Conservation (phyloP, 2,888 invertebrate genomes). For the Micropterix aruncella region DNA sequence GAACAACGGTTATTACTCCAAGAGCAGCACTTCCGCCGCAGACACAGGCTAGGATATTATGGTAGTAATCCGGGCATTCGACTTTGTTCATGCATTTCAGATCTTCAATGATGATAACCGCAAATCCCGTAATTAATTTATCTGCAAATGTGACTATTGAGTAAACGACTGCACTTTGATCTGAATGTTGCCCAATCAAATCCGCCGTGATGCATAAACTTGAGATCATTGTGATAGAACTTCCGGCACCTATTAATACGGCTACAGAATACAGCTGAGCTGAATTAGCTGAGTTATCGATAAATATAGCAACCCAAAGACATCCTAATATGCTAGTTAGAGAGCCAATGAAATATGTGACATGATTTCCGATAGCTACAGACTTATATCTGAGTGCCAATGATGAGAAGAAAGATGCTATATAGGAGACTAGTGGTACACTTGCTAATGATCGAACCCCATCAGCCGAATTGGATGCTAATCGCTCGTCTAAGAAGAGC, state of each 20-base stretch:
- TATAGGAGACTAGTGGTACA: constrained; percentile 58
- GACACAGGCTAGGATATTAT: constrained; percentile 50
- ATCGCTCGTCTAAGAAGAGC: constrained; percentile 64
- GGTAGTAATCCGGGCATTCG: constrained; percentile 55
- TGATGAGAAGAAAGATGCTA: constrained; percentile 68
- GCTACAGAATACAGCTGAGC: constrained; percentile 43
- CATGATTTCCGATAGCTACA: too few species aligned
- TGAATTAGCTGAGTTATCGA: constrained; percentile 32
- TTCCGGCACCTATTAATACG: constrained; percentile 55
- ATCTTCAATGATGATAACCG: constrained; percentile 73
- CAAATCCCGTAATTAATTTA: constrained; percentile 79
- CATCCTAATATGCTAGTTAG: constrained; percentile 45
- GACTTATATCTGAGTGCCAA: constrained; percentile 54
- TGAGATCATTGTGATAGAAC: constrained; percentile 76
- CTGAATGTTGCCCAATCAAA: constrained; percentile 73
- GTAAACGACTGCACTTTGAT: constrained; percentile 82
- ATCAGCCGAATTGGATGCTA: constrained; percentile 33
- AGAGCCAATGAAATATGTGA: constrained; percentile 54
- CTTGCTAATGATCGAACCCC: constrained; percentile 61
- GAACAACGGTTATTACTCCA: too few species aligned
- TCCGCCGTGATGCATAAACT: constrained; percentile 83
- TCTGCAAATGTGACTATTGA: constrained; percentile 89
- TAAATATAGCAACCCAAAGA: constrained; percentile 42
- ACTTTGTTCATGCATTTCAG: constrained; percentile 48
- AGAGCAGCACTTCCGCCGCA: constrained; percentile 47